Evolutionary conservation across 2,888 invertebrate species (phyloP).

Genomic region (Metallyticus violacea): DNA sequence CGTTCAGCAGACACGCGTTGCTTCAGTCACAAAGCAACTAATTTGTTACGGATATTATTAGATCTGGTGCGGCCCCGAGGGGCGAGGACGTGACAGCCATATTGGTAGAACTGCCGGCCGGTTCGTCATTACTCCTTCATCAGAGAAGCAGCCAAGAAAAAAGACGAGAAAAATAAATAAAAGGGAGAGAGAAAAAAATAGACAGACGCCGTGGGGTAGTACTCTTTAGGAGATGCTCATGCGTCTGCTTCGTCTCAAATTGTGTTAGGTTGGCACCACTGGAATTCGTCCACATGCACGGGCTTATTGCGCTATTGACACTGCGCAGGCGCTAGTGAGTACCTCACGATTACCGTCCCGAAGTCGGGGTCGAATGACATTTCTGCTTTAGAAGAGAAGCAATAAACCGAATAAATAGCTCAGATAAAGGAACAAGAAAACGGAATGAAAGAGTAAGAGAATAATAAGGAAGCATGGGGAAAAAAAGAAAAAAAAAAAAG

Average conservation of each 20-base stretch:
- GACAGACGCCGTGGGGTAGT: neutral
- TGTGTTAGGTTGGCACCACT: neutral
- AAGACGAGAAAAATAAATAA: neutral
- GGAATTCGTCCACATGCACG: no score
- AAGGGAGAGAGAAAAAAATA: neutral
- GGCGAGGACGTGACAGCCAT: neutral
- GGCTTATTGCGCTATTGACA: no score
- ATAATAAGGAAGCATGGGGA: no score
- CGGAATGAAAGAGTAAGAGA: no score
- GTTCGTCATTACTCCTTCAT: neutral
- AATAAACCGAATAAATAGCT: no score
- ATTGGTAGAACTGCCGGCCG: no score
- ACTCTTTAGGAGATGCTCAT: neutral
- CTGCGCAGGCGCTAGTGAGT: no score
- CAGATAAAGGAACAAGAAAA: no score
- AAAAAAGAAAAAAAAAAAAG: no score
- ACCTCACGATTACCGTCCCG: no score
- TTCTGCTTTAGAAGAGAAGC: no score
- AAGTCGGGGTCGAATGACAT: no score
- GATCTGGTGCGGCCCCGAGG: neutral
- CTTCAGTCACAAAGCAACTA: neutral
- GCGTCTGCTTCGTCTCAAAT: neutral
- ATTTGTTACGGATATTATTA: slow-evolving; percentile 8
- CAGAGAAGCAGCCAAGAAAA: neutral
- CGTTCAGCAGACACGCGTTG: neutral